phyloP scores from a whole-genome alignment of 2,797 vertebrate genomes.

The Gallirallus australis region DNA sequence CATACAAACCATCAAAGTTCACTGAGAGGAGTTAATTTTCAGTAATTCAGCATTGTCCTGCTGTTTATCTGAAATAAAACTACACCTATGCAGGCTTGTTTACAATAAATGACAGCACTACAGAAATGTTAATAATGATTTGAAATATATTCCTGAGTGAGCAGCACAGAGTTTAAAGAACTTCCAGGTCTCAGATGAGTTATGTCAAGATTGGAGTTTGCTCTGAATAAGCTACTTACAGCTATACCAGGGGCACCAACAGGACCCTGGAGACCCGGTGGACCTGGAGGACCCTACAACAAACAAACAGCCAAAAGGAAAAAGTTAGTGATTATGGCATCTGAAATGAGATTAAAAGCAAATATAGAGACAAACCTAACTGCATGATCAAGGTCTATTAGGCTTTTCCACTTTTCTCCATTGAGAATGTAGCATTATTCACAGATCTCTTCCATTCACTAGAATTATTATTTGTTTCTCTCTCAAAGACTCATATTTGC shows the following conservation, averaged over 20 bases:
- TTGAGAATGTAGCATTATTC: neutral
- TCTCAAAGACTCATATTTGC: neutral
- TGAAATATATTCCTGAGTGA: neutral
- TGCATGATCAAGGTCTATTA: neutral
- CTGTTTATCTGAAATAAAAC: neutral
- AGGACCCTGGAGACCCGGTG: constrained; percentile 94
- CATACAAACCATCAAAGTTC: neutral
- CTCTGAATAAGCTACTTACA: constrained; percentile 81
- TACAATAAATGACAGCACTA: neutral
- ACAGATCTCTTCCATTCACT: neutral
- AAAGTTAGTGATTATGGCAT: constrained; percentile 16
- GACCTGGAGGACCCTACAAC: constrained; percentile 93
- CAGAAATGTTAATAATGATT: neutral
- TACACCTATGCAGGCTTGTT: neutral
- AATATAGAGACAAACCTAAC: neutral
- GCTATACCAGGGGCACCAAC: constrained; percentile 96
- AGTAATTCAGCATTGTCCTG: neutral
- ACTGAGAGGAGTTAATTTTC: neutral
- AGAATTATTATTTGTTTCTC: neutral
- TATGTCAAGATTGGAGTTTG: neutral
- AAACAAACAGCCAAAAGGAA: neutral
- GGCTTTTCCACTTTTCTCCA: neutral
- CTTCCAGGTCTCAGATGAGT: neutral
- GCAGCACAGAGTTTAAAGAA: neutral
- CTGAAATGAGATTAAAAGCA: neutral